Base-by-base conservation (phyloP, 2,797 vertebrate genomes). In the Sebastes dallii region DNA sequence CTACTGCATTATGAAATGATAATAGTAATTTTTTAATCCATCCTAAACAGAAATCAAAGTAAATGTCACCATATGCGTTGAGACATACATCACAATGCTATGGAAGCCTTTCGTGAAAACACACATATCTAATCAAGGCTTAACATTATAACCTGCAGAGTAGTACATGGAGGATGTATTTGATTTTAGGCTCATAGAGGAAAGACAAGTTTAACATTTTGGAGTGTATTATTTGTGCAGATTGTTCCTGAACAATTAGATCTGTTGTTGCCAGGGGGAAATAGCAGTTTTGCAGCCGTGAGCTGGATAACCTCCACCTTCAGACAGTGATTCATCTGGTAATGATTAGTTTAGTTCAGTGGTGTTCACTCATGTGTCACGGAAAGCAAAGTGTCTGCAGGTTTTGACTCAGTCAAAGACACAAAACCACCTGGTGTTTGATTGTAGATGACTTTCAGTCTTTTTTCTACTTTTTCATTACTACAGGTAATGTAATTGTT, bases 271-370 rank as follows among this genome's bases (percentile, higher is more conserved):
- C 24, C 30, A 36, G 3, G 27, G 14, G 64, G 7, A 65, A 75
- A 72, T 55, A 80, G 32, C 55, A 74, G 46, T 42, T 75, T n/a
- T 52, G 25, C 54, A 82, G 58, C 68, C 75, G 60, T 65, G 52
- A 72, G n/a, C 76, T 69, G 30, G 66, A 75, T 3, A 22, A 24
- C 16, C 29, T 77, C 39, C n/a, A 60, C 50, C 8, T 78, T 66
- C 66, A 29, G 36, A 46, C 29, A 50, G 42, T 75, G 54, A 79
- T 64, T 66, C 10, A 66, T 59, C 66, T 66, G 14, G 62, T 36
- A 24, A 34, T 75, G n/a, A 72, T 68, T 77, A 27, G 34, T 73
- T 82, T 59, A 30, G 9, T 82, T 39, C 27, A 58, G 42, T 4
- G 14, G 1, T 80, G 66, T 75, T 36, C 36, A 56, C 20, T 42